Percentiles rank a stretch among this genome's conserved stretches.
Conservation (phyloP, 2,113 vertebrate genomes). For the Eretmochelys imbricata region DNA sequence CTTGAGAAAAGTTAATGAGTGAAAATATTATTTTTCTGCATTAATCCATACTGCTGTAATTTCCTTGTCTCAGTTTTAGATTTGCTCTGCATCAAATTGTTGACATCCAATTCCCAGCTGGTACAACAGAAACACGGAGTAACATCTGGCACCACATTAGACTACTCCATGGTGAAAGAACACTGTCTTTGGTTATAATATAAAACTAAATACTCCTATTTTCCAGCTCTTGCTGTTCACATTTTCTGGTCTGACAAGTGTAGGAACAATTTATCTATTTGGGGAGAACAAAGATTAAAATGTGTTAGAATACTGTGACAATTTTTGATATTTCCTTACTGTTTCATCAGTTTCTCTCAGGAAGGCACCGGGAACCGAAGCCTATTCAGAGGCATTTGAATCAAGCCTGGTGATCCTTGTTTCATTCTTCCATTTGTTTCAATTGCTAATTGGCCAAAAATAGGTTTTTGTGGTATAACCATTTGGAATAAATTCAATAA, state of each 20-base stretch:
- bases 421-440: not conserved
- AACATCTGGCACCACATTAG: not conserved
- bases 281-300: not conserved
- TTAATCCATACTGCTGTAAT: not conserved
- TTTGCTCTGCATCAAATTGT: not conserved
- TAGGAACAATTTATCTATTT: fast-evolving
- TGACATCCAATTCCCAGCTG: not conserved
- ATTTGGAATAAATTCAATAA: not conserved
- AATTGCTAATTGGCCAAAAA: not conserved
- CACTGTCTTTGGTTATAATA: fast-evolving
- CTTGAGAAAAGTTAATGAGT: not conserved
- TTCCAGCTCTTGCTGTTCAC: not conserved
- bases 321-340: not conserved
- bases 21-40: not conserved
- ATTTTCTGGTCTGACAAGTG: not conserved
- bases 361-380: not conserved
- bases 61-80: not conserved
- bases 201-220: fast-evolving
- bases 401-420: not conserved
- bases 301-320: not conserved
- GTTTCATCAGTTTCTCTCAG: not conserved
- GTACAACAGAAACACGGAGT: fast-evolving
- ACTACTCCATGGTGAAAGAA: not conserved
- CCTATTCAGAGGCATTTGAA: not conserved
- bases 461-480: not conserved